Evolutionary conservation across 2,113 vertebrate species (phyloP), one percentile per base, ranked within the genome.

Genomic region (Burhinus bistriatus): DNA sequence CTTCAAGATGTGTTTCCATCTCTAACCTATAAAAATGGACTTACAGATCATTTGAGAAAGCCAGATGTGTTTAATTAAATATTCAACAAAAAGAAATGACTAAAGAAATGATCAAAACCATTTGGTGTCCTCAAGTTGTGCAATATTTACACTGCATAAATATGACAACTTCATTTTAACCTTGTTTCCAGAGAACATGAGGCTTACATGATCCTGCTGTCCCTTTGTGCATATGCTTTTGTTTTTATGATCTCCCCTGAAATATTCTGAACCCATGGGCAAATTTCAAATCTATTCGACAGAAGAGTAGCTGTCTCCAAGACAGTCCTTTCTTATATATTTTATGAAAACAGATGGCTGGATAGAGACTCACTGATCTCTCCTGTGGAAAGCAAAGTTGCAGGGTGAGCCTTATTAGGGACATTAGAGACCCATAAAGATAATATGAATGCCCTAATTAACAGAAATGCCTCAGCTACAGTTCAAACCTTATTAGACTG

Each of bases 361-460:
- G 62, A 83, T 17, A 77, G 94, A 92, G 89, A 91, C 84, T 86
- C 62, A 26, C 66, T 2, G 3, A 54, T 38, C 69, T 91, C 87
- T 88, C 71, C n/a, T 0, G 17, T 2, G 25, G 54, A 90, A 95
- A 91, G 70, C 69, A 77, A 97, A 83, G 66, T 91, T 94, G 52
- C 87, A 80, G 78, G 81, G 87, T 70, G 93, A 97, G 91, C 34
- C 84, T 91, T 91, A 66, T 72, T 88, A 82, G 52, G 70, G 82
- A 77, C 95, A 93, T 65, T 32, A 73, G 96, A 94, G 96, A 94
- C 96, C 70, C 62, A 94, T 96, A 96, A 96, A 90, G 96, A 96
- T 87, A 79, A 93, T 85, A 90, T 5, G 1, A 95, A 93, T 32
- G 45, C 71, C 49, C 66, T 73, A 91, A 96, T 94, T 91, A 92